Percentiles rank a stretch among this genome's conserved stretches.
Conservation (phyloP, 2,888 invertebrate genomes). For the Phaonia tiefii region DNA sequence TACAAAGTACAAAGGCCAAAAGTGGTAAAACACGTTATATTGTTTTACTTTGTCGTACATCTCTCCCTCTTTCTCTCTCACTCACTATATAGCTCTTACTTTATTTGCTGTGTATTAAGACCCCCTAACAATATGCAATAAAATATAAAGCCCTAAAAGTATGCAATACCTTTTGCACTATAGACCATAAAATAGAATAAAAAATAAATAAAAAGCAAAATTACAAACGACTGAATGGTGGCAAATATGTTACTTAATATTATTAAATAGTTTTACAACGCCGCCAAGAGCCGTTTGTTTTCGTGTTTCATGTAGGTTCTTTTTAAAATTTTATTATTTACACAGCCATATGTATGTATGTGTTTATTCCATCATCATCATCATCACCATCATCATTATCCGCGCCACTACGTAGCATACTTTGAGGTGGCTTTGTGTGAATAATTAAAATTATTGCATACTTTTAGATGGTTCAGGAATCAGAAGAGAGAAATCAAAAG, state of each 20-base stretch:
- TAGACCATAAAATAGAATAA: background rate
- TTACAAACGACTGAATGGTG: constrained; percentile 23
- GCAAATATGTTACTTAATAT: constrained; percentile 52
- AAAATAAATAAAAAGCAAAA: background rate
- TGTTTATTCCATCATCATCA: background rate
- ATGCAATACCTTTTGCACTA: constrained; percentile 15
- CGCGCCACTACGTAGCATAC: constrained; percentile 57
- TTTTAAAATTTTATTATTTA: background rate
- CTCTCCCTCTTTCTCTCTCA: background rate
- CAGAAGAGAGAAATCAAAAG: background rate
- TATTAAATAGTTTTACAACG: constrained; percentile 21
- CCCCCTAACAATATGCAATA: constrained; percentile 21
- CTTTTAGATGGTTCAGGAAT: constrained; percentile 28
- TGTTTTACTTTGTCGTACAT: background rate
- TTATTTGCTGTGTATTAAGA: too few species aligned
- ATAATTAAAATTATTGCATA: constrained; percentile 61
- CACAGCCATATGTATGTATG: background rate
- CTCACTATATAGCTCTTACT: background rate
- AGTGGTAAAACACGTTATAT: constrained; percentile 16
- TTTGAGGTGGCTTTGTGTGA: constrained; percentile 47
- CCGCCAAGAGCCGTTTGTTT: background rate
- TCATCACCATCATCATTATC: background rate
- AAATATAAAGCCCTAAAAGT: constrained; percentile 48
- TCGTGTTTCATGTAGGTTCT: background rate
- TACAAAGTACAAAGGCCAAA: constrained; percentile 38